Evolutionary conservation across 2,888 invertebrate species (phyloP), one percentile per base, ranked within the genome.

Genomic region (Morpho helenor): DNA sequence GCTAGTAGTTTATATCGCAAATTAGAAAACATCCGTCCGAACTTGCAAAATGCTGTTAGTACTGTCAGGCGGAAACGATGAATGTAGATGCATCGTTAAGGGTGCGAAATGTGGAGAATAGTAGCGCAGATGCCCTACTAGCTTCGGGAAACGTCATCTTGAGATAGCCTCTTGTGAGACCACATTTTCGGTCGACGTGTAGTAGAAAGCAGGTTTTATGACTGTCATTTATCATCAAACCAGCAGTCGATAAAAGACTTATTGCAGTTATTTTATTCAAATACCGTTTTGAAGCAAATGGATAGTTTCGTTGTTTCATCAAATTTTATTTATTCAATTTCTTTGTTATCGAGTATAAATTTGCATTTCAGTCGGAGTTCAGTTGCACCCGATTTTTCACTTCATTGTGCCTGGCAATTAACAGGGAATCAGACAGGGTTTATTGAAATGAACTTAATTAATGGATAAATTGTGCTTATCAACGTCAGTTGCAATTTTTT

Each of bases 361-460:
- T 81, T 82, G 75, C 78, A 82, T 80, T 77, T 66, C 71, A 71
- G 68, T 65, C 69, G 70, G 68, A 69, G 60, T 70, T 68, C 67
- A 62, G 66, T 63, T 68, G 79, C 76, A 76, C 74, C 77, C 75
- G 82, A 79, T 76, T 76, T 71, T 68, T 74, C 79, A 76, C 73
- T 77, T 74, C 75, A 74, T 76, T 78, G 75, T 66, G 67, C 68
- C 72, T 65, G 73, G 78, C 83, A 87, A 88, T 87, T 87, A 88
- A 82, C 80, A 82, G 83, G 76, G 73, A 82, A 79, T 79, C 80
- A 74, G 70, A 68, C 74, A 74, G 77, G 74, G 71, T 81, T 82
- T 80, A 84, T 85, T 84, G 80, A 80, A 77, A 77, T 76, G 74
- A 74, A 78, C 76, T 80, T 79, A 80, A 82, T 84, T 80, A 79